These are phyloP conservation scores for Drosophila melanogaster DNA, from an alignment of 1,140 invertebrate species.

Conservation along the genomic window DNA sequence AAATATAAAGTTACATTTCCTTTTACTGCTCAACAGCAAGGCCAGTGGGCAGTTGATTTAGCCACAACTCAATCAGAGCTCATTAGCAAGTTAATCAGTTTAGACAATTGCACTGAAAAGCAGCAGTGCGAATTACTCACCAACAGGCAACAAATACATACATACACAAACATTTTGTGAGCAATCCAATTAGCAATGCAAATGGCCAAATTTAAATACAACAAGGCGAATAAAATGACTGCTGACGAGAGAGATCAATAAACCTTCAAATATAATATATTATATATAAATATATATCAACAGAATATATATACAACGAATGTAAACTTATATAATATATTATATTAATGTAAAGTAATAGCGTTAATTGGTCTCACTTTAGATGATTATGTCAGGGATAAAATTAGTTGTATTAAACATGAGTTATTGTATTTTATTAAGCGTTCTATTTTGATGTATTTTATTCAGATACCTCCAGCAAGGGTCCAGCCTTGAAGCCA, in stretches of 20 bases:
- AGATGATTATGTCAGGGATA: background rate
- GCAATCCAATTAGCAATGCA: conserved; percentile 54
- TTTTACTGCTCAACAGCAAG: conserved; percentile 2
- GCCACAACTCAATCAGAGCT: conserved; percentile 28
- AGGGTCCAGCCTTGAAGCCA: conserved; percentile 89
- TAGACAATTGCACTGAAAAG: conserved; percentile 6
- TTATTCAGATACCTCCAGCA: conserved; percentile 86
- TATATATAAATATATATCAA: too few species aligned
- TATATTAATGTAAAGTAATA: too few species aligned
- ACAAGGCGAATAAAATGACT: conserved; percentile 3
- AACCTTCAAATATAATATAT: background rate
- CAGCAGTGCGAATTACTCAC: conserved; percentile 23
- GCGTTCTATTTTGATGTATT: background rate
- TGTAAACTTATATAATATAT: too few species aligned
- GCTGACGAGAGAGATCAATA: conserved; percentile 8
- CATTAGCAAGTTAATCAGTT: conserved; percentile 10
- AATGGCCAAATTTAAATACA: conserved; percentile 37
- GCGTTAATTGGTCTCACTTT: background rate
- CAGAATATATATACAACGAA: background rate
- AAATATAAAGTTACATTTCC: conserved; percentile 26
- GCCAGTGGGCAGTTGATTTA: conserved; percentile 19
- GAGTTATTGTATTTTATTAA: background rate
- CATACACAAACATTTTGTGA: conserved; percentile 22
- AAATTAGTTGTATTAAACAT: background rate
- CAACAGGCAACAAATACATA: conserved; percentile 12